These are phyloP conservation scores for Aleiodes leptofemur DNA, from an alignment of 2,888 invertebrate species.

Conservation along the genomic window DNA sequence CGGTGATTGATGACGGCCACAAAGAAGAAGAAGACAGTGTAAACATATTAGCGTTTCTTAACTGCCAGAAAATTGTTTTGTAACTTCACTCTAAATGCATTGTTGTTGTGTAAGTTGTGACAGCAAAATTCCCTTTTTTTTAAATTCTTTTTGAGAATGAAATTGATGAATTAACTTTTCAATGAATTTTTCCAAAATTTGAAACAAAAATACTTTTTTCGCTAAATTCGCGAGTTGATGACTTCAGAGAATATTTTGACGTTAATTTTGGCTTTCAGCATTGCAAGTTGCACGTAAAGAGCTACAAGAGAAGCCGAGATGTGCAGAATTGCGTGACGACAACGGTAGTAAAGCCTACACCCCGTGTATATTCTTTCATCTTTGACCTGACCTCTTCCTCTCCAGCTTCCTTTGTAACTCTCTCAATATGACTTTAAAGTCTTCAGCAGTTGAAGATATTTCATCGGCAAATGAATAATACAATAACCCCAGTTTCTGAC, in stretches of 20 bases:
- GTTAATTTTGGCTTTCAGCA: slow-evolving; percentile 32
- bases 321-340: slow-evolving; percentile 66
- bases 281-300: slow-evolving; percentile 26
- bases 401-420: slow-evolving; percentile 9
- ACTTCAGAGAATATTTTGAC: not conserved
- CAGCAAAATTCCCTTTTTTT: no score
- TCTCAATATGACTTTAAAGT: slow-evolving; percentile 5
- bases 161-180: no score
- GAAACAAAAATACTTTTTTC: no score
- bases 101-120: slow-evolving; percentile 12
- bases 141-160: no score
- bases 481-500: not conserved
- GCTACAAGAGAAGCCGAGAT: slow-evolving; percentile 59
- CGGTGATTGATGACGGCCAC: slow-evolving; percentile 72
- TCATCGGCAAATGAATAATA: slow-evolving; percentile 40
- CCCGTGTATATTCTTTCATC: slow-evolving; percentile 69
- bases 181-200: no score
- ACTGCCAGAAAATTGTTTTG: slow-evolving; percentile 34
- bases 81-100: not conserved
- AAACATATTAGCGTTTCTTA: slow-evolving; percentile 72
- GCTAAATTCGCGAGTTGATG: no score
- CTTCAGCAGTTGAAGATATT: slow-evolving; percentile 18
- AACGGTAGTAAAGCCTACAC: slow-evolving; percentile 64
- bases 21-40: slow-evolving; percentile 67
- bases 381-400: slow-evolving; percentile 47